Base-by-base conservation (phyloP, 2,113 vertebrate species). In the Litocranius walleri region DNA sequence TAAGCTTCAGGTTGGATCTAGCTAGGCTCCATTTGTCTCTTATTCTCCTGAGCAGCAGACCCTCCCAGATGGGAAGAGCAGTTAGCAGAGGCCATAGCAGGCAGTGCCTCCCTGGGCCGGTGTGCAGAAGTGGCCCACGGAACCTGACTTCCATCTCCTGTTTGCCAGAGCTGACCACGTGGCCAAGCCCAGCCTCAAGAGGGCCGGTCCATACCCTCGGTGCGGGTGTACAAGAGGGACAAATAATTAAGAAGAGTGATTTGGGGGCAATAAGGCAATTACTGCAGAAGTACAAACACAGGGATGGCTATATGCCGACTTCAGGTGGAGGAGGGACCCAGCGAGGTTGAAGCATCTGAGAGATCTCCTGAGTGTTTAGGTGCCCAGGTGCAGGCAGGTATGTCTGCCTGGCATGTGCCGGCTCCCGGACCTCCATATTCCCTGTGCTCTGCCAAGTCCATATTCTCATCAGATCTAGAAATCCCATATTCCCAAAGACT, bases 31-130 rank as follows among this genome's bases (percentile, higher is more conserved):
- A 36, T 25, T 92, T 56, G 8, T 36, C 50, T n/a, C 40, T 48
- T 19, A 21, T 27, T 85, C 36, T 43, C 64, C 29, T 80, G 67
- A 40, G 57, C 81, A 64, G 33, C 30, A 62, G 64, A 33, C 52
- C 62, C 40, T 40, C 10, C 43, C 25, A 50, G 29, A 43, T 4
- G 33, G 82, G 56, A 40, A 77, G 43, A 71, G 43, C 6, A n/a
- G 25, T 14, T 86, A 16, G 27, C 17, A 1, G 21, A 23, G 45
- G 13, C 1, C 17, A 15, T 6, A 21, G 12, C 45, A 5, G 0
- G 2, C 5, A n/a, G 12, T 0, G 7, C 2, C 19, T 64, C 40
- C 40, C 5, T 16, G 14, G 54, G 16, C 50, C 2, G 2, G 7
- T 2, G 16, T 9, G 84, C 27, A 56, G 40, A 94, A 48, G 1